phyloP scores from a whole-genome alignment of 2,888 invertebrate genomes.

The Ophonus ardosiacus region DNA sequence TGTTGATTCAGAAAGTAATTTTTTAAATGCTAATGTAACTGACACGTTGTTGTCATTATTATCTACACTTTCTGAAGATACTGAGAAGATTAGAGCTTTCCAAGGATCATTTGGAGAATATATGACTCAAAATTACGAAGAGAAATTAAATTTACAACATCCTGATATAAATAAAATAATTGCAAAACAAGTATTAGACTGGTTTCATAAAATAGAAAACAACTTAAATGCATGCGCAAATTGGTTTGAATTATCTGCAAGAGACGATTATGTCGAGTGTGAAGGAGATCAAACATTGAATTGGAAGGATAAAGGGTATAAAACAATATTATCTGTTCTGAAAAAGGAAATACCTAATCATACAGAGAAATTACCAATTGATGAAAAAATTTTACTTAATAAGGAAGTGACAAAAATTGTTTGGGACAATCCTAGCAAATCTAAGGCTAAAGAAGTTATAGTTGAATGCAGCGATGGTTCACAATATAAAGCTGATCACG shows the following conservation, averaged over 20 bases:
- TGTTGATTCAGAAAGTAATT: conserved; percentile 50
- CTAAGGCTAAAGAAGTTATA: conserved; percentile 70
- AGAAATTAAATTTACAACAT: conserved; percentile 47
- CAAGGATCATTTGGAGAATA: conserved; percentile 53
- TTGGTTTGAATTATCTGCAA: conserved; percentile 83
- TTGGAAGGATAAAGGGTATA: conserved; percentile 87
- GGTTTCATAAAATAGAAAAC: conserved; percentile 71
- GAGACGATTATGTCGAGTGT: conserved; percentile 82
- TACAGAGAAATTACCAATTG: conserved; percentile 69
- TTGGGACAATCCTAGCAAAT: conserved; percentile 69
- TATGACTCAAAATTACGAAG: conserved; percentile 43
- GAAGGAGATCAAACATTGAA: conserved; percentile 84
- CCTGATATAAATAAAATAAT: conserved; percentile 61
- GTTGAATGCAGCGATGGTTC: conserved; percentile 78
- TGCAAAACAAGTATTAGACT: conserved; percentile 70
- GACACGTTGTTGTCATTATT: conserved; percentile 7
- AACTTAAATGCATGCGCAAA: conserved; percentile 80
- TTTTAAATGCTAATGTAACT: conserved; percentile 11
- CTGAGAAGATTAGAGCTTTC: conserved; percentile 10
- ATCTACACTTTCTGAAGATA: conserved; percentile 6
- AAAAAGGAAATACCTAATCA: conserved; percentile 73
- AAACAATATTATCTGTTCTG: conserved; percentile 82
- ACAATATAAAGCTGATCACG: conserved; percentile 79
- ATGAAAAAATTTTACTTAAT: conserved; percentile 72
- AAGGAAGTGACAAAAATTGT: conserved; percentile 72